Evolutionary conservation across 2,888 invertebrate genomes (phyloP), one percentile per base, ranked within the genome.

Genomic region (Chorisops tibialis): DNA sequence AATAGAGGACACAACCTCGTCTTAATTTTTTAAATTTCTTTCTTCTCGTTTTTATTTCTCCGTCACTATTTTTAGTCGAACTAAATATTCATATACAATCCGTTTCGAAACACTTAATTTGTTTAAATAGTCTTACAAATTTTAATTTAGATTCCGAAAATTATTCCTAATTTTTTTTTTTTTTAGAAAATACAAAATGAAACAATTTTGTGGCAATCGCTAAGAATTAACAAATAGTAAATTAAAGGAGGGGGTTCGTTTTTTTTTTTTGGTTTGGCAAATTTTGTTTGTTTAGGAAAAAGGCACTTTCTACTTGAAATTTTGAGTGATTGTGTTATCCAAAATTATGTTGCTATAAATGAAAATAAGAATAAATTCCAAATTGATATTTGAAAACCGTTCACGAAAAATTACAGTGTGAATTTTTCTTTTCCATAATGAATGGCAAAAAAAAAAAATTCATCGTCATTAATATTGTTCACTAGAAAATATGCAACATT

Each of bases 261-360:
- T 50, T 65, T 30, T 30, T 30, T 30, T 63, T 61, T 38, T 45
- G 45, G 59, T 60, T 59, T 48, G 9, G n/a, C n/a, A n/a, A n/a
- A n/a, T 21, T 62, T 61, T 50, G 54, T 54, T 30, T 63, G 61
- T 54, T 58, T 58, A 51, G 58, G 65, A 66, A 67, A 67, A 69
- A 70, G 70, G 70, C 69, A 70, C 70, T 70, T 70, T 69, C 69
- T 69, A 68, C 63, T 62, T 61, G 41, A 38, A 49, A 60, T 51
- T 43, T 51, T 51, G 30, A 30, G 30, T 30, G 9, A 30, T 7
- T 2, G 30, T 5, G 2, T 30, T 30, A 30, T 30, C 30, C 30
- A 30, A 30, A 30, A 30, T 7, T 7, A 7, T 30, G 30, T 30
- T 9, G 9, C 9, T 30, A 9, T 30, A 30, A 30, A 30, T 5